Evolutionary conservation across 2,888 invertebrate genomes (phyloP), one percentile per base, ranked within the genome.

Genomic region (Dichetophora obliterata): DNA sequence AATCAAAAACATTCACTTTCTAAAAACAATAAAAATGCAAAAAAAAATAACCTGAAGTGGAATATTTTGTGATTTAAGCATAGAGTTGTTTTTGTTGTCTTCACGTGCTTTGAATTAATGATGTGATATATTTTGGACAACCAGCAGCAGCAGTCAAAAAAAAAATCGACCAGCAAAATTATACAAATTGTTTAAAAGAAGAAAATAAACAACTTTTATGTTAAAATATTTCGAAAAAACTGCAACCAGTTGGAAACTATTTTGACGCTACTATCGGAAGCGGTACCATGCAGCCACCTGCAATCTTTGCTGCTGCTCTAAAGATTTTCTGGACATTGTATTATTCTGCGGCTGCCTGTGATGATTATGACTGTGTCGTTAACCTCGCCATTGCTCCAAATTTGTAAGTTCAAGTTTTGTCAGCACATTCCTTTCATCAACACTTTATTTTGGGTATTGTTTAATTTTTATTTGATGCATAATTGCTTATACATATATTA

Each of bases 61-160:
- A 66, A 5, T 37, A n/a, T 19, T 66, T 66, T 37, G 43, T 8
- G 24, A 19, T 54, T 61, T 61, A 14, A 19, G 61, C 31, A 65
- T 65, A 9, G 19, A 34, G 5, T n/a, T 65, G 63, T n/a, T 24
- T 61, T 74, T 74, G 65, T 74, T 74, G 48, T 27, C 27, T 61
- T 65, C 52, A 52, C 73, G 63, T 74, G 74, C 16, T 66, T 65
- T 66, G 54, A 54, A 57, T 74, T 34, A 54, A 66, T 16, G 16
- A 63, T 24, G n/a, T 16, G 27, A 43, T 43, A 43, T 43, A 43
- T 14, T 1, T 11, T 43, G 14, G 14, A 6, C 11, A 2, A 27
- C 19, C 9, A 22, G 16, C 59, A 57, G 27, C 59, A 22, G 3
- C 14, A 22, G 27, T 27, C 8, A 59, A 8, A 59, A 59, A 16